Evolutionary conservation across 1,140 invertebrate species (phyloP).

Genomic region (Drosophila busckii): DNA sequence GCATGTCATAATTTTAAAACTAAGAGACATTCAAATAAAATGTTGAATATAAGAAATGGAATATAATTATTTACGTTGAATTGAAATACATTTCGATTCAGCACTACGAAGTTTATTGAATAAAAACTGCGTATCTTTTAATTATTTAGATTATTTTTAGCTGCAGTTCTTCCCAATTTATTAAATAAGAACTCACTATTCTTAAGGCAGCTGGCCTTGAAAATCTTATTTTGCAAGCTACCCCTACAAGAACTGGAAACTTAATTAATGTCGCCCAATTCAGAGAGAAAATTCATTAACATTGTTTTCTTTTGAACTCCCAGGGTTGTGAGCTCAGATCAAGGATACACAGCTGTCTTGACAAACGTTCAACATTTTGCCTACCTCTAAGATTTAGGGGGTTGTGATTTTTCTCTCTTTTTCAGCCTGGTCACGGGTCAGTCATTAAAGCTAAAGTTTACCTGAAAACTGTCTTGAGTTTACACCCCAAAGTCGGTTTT

Average conservation of each 20-base stretch:
- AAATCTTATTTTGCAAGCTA: constrained; percentile 3
- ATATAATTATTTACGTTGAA: no score
- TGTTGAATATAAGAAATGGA: no score
- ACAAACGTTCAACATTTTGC: constrained; percentile 6
- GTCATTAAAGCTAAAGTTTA: constrained; percentile 36
- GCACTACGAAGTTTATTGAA: no score
- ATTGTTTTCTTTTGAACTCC: constrained; percentile 7
- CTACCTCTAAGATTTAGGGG: constrained; percentile 24
- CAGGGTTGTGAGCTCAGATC: constrained; percentile 24
- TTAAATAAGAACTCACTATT: no score
- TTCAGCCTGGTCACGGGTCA: constrained; percentile 32
- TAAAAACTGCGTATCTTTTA: no score
- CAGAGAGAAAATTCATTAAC: constrained; percentile 38
- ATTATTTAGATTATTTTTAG: no score
- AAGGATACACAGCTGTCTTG: constrained; percentile 33
- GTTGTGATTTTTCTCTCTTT: no score
- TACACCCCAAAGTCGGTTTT: constrained; percentile 8
- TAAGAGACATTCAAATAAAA: no score
- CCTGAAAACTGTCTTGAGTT: constrained; percentile 22
- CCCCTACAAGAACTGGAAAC: constrained; percentile 8
- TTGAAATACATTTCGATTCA: no score
- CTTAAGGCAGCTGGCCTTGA: no score
- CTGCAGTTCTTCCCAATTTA: no score
- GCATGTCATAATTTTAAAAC: no score
- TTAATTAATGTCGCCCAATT: constrained; percentile 27